Conservation (phyloP, 2,797 vertebrate genomes). For the Ibycter americanus region DNA sequence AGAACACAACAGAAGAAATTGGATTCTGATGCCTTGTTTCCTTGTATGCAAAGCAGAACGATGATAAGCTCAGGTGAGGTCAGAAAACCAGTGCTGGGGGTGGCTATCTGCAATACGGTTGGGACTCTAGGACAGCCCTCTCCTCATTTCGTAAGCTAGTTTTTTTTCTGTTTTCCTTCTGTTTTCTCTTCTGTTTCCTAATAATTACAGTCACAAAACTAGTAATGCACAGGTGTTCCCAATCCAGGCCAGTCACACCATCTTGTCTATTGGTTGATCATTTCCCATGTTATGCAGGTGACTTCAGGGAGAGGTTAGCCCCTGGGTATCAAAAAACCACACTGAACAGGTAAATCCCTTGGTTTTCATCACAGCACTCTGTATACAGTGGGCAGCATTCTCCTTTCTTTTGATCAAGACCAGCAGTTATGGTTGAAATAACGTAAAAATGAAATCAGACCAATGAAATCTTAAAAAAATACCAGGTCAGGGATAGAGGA, state of each 20-base stretch:
- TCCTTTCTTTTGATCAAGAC: not conserved
- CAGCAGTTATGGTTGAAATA: not conserved
- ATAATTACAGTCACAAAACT: not conserved
- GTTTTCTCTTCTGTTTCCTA: not conserved
- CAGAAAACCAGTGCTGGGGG: not conserved
- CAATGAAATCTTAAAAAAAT: not conserved
- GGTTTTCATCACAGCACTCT: not conserved
- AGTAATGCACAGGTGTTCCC: not conserved
- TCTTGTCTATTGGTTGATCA: not conserved
- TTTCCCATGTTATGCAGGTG: not conserved
- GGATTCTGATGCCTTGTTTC: not conserved
- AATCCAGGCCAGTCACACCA: not conserved
- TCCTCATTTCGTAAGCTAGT: not conserved
- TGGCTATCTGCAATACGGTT: not conserved
- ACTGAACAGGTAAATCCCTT: not conserved
- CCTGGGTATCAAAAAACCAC: not conserved
- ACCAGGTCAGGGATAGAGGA: not conserved
- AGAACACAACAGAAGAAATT: not conserved
- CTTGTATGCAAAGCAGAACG: not conserved
- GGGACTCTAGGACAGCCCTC: not conserved
- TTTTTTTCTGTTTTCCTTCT: not conserved
- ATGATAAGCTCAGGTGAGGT: not conserved
- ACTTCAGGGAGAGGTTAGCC: not conserved
- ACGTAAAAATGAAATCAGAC: not conserved
- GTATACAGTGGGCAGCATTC: not conserved